Evolutionary conservation across 2,113 vertebrate species (phyloP), one percentile per base, ranked within the genome.

Genomic region (Pandion haliaetus): DNA sequence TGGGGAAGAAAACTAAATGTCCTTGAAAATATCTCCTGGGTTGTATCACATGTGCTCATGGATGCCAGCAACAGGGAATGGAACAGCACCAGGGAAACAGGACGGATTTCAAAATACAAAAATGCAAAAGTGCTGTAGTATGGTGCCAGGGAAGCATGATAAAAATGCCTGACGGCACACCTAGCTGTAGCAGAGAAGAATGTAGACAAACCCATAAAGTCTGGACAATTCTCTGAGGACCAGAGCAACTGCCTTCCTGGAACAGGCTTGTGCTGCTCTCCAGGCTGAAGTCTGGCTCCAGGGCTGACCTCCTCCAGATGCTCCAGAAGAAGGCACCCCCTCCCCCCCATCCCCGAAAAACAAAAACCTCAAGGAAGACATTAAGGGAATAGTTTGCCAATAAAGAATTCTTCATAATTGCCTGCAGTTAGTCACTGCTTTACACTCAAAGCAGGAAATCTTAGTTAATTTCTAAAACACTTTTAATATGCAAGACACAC

Each of bases 21-120:
- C 65, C 89, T 96, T 97, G 82, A 97, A 95, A 97, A 79, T 82
- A 76, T 52, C 69, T 95, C 69, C 89, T 49, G 85, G 54, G 49
- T 93, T 85, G 66, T 90, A 92, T 97, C 88, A 54, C 29, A 78
- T 32, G 25, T 47, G 45, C 42, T 96, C 78, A 45, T 7, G 18
- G 31, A 49, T 23, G 45, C 70, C 62, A 97, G 86, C 63, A 95
- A 70, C 34, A 67, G 85, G 44, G 74, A 96, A 94, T 36, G 61
- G 47, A 94, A 71, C 47, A 81, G 73, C 47, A 94, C 26, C 20
- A 71, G 50, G 28, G 18, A 88, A 97, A 89, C 25, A 42, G 29
- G 69, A 74, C 2, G 10, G n/a, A 50, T 88, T 95, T 92, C 61
- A 80, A 81, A 93, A 73, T 67, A 54, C 5, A 83, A 87, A 95